phyloP scores from a whole-genome alignment of 2,113 vertebrate species.

The Hymenochirus boettgeri region DNA sequence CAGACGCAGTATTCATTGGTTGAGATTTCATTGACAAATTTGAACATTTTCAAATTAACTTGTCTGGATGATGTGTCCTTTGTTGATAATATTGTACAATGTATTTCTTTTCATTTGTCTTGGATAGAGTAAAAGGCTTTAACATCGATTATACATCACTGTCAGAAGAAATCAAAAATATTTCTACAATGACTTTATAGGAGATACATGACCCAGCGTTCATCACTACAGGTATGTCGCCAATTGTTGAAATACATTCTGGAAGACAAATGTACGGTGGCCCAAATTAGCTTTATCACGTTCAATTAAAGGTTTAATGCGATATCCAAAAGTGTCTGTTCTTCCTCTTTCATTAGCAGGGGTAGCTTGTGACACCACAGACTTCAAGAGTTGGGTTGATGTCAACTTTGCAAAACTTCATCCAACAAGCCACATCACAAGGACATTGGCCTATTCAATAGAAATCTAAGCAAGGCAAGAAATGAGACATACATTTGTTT shows the following conservation, averaged over 20 bases:
- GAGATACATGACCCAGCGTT: not conserved
- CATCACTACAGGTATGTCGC: not conserved
- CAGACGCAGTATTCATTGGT: not conserved
- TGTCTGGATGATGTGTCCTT: too few relatives aligned
- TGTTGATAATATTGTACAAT: too few relatives aligned
- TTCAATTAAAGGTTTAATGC: not conserved
- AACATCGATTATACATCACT: not conserved
- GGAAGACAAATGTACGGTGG: not conserved
- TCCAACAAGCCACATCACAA: not conserved
- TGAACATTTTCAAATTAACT: too few relatives aligned
- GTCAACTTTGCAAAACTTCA: conserved; percentile 34
- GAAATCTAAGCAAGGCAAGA: conserved; percentile 14
- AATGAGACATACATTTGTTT: not conserved
- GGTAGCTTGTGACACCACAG: conserved; percentile 17
- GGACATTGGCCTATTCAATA: not conserved
- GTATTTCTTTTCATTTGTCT: not conserved
- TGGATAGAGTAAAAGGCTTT: conserved; percentile 37
- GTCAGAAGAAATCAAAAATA: conserved; percentile 13
- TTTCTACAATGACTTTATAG: not conserved
- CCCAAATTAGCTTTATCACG: not conserved
- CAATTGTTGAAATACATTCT: too few relatives aligned
- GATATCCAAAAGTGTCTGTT: not conserved
- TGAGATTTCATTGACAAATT: too few relatives aligned
- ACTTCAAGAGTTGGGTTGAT: not conserved
- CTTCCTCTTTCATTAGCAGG: not conserved